A percentile compares a stretch with the other conserved stretches of the same genome.
Evolutionary conservation across 2,888 invertebrate genomes (phyloP).

Genomic region (Diaphora mendica): DNA sequence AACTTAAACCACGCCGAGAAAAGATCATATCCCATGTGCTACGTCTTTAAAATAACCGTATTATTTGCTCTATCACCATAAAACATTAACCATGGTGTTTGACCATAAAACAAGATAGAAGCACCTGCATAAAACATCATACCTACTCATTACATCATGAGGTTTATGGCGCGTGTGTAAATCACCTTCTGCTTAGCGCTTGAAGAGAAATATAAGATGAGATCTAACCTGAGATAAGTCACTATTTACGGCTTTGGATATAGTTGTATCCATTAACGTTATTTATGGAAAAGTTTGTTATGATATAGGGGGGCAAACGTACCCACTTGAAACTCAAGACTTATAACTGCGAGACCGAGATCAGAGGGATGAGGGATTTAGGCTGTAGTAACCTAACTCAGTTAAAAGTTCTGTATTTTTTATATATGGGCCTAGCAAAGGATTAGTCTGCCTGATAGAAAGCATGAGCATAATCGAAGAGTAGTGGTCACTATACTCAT

Average conservation of each 20-base stretch:
- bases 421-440: too few relatives aligned
- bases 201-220: constrained; percentile 11
- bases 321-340: background rate
- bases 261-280: constrained; percentile 1
- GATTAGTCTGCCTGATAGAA: too few relatives aligned
- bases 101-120: background rate
- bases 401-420: too few relatives aligned
- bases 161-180: constrained; percentile 10
- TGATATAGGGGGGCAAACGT: background rate
- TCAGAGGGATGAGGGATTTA: too few relatives aligned
- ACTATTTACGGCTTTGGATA: constrained; percentile 7
- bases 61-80: background rate
- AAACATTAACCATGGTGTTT: background rate
- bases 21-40: background rate
- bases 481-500: too few relatives aligned
- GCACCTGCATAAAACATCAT: constrained; percentile 3
- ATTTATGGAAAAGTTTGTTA: background rate
- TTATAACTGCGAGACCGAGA: too few relatives aligned
- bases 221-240: constrained; percentile 6
- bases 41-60: background rate
- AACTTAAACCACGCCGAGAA: background rate
- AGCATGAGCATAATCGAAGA: too few relatives aligned
- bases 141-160: background rate
- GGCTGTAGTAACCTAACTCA: too few relatives aligned
- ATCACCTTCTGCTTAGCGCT: background rate